Evolutionary conservation across 1,140 invertebrate genomes (phyloP).

Genomic region (Leucophenga varia): DNA sequence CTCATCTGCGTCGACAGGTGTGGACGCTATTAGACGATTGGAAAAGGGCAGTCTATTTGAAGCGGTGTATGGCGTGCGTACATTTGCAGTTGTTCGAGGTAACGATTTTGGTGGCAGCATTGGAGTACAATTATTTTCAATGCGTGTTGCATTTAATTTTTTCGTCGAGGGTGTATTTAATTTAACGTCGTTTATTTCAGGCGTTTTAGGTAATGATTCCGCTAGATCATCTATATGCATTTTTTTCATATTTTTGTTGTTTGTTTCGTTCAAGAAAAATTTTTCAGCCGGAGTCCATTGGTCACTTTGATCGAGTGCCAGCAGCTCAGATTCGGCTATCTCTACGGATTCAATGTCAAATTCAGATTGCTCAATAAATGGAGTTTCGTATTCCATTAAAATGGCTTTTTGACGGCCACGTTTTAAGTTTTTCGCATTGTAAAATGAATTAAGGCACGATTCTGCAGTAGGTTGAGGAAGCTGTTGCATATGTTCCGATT

Average conservation of each 20-base stretch:
- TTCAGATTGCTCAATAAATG: too few species aligned
- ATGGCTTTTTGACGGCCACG: constrained; percentile 32
- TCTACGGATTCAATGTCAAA: background rate
- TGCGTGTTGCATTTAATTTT: background rate
- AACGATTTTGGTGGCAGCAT: constrained; percentile 15
- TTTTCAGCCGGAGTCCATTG: constrained; percentile 7
- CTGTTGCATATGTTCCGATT: background rate
- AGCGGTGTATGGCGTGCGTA: constrained; percentile 8
- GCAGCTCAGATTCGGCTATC: background rate
- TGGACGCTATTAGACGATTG: constrained; percentile 12
- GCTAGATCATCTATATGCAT: constrained; percentile 9
- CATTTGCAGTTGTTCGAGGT: constrained; percentile 19
- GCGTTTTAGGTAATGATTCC: constrained; percentile 10
- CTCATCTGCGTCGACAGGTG: constrained; percentile 18
- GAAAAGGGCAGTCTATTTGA: constrained; percentile 12
- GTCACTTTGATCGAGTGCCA: constrained; percentile 3
- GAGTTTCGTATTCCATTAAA: too few species aligned
- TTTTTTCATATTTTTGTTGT: constrained; percentile 1
- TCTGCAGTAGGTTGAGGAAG: background rate
- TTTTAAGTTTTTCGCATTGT: constrained; percentile 18
- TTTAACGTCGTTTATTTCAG: background rate
- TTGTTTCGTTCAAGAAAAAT: constrained; percentile 7
- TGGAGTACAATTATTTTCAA: constrained; percentile 8
- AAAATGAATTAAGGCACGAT: too few species aligned
- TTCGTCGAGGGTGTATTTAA: background rate